Conservation (phyloP, 2,797 vertebrate species). For the Paedocypris micromegethes region DNA sequence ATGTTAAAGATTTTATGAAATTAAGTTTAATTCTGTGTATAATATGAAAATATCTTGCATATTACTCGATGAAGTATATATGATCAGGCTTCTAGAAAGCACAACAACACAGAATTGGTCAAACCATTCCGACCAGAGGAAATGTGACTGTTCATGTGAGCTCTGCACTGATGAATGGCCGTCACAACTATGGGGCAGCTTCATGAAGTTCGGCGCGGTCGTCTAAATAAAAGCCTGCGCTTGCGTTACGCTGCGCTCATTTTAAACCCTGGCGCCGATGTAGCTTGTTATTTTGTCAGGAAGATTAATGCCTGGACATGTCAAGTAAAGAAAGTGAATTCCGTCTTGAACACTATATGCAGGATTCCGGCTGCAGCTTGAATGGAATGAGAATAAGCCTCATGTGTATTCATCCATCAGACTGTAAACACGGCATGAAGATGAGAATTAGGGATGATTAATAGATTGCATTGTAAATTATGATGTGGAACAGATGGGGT, state of each 20-base stretch:
- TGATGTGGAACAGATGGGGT: conserved; percentile 3
- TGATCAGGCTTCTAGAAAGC: no score
- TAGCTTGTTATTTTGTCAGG: conserved; percentile 74
- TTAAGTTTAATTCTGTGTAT: no score
- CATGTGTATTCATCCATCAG: conserved; percentile 49
- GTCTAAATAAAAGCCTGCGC: conserved; percentile 65
- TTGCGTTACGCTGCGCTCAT: conserved; percentile 55
- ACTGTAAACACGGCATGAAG: conserved; percentile 54
- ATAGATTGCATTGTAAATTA: neutral
- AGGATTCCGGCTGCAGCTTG: conserved; percentile 58
- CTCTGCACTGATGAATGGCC: conserved; percentile 70
- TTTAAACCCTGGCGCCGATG: conserved; percentile 65
- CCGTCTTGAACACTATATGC: conserved; percentile 71
- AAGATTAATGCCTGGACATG: conserved; percentile 71
- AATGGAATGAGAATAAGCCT: conserved; percentile 21
- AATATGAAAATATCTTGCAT: no score
- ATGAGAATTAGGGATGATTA: conserved; percentile 32
- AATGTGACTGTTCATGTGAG: no score
- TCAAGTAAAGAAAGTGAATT: conserved; percentile 66
- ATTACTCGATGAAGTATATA: no score
- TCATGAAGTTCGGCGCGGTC: conserved; percentile 63
- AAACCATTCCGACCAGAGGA: no score
- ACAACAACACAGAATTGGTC: no score
- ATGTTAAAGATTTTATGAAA: no score
- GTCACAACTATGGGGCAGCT: conserved; percentile 66